These are phyloP conservation scores for Metopia argyrocephala DNA, from an alignment of 2,888 invertebrate species.

Conservation along the genomic window DNA sequence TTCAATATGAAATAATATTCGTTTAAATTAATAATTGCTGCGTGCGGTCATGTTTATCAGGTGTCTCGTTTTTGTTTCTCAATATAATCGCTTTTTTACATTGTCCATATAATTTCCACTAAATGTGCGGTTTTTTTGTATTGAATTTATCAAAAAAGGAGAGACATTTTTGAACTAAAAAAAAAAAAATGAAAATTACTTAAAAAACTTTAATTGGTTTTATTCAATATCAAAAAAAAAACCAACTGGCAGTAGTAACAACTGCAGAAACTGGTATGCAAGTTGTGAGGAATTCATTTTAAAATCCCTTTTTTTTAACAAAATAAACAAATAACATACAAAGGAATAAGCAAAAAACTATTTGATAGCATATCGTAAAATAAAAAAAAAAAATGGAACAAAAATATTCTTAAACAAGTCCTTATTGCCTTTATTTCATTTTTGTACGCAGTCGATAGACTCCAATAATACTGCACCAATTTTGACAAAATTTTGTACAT, in stretches of 20 bases:
- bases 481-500: too few relatives aligned
- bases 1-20: constrained; percentile 40
- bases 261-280: background rate
- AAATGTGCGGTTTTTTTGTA: constrained; percentile 44
- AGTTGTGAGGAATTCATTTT: background rate
- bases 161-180: constrained; percentile 36
- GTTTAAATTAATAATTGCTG: constrained; percentile 66
- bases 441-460: too few relatives aligned
- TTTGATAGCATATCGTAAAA: background rate
- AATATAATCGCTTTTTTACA: background rate
- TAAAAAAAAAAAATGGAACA: background rate
- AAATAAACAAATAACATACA: background rate
- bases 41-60: constrained; percentile 68
- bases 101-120: constrained; percentile 25
- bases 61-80: constrained; percentile 61
- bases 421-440: background rate
- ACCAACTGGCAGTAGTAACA: background rate
- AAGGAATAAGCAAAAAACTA: background rate
- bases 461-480: too few relatives aligned
- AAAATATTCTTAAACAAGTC: too few relatives aligned
- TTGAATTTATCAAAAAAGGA: constrained; percentile 10
- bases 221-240: background rate
- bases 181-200: background rate
- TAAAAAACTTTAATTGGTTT: constrained; percentile 17
- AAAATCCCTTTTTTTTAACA: background rate